A percentile compares a stretch with the other conserved stretches of the same genome.
These are phyloP conservation scores for Eumerus sabulonum DNA, from an alignment of 2,888 invertebrate genomes.

Conservation along the genomic window DNA sequence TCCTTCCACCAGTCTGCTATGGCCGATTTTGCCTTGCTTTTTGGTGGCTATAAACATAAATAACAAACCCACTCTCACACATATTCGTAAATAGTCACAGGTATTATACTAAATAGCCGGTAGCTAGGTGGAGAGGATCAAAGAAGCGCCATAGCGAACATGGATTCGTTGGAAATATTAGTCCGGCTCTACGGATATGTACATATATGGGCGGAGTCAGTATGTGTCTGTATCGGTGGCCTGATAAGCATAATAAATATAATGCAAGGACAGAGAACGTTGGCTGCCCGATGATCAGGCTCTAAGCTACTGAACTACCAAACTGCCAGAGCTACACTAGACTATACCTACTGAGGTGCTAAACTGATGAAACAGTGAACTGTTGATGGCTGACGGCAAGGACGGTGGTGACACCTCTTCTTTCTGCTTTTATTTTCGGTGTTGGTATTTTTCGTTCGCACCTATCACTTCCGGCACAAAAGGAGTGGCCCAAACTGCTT, in stretches of 20 bases:
- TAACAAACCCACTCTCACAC: constrained; percentile 20
- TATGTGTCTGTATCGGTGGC: constrained; percentile 40
- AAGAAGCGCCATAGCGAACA: neutral
- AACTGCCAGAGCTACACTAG: neutral
- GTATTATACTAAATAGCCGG: neutral
- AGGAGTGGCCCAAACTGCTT: constrained; percentile 29
- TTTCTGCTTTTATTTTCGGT: constrained; percentile 26
- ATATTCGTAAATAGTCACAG: constrained; percentile 15
- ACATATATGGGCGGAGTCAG: neutral
- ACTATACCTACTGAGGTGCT: too few relatives aligned
- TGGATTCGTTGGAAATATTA: constrained; percentile 27
- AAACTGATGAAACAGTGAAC: too few relatives aligned
- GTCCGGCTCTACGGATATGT: constrained; percentile 13
- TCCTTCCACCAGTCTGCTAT: too few relatives aligned
- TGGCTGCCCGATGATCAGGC: constrained; percentile 2
- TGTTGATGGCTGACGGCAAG: too few relatives aligned
- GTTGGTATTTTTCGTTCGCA: constrained; percentile 45
- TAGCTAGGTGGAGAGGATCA: neutral
- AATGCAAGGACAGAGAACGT: constrained; percentile 56
- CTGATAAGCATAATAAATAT: constrained; percentile 66
- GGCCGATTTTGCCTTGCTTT: constrained; percentile 29
- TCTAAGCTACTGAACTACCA: neutral
- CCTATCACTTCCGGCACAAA: constrained; percentile 34
- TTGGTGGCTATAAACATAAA: constrained; percentile 54
- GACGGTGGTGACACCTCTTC: too few relatives aligned